Base-by-base conservation (phyloP, 2,113 vertebrate species). In the Diphyllodes magnificus region DNA sequence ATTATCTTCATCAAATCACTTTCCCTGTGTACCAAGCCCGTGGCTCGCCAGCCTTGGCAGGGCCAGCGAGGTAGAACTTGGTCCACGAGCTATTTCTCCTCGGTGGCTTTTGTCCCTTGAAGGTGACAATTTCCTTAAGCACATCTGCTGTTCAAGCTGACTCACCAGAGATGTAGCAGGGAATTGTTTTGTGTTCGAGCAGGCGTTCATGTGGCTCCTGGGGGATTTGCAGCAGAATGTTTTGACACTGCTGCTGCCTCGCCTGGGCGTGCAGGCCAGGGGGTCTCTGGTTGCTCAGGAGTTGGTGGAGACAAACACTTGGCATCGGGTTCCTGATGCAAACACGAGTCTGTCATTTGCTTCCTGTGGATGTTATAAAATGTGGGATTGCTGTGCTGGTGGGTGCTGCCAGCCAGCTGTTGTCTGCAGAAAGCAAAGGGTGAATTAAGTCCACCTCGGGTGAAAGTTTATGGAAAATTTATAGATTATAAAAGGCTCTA, bases 171-270 rank as follows among this genome's bases (percentile, higher is more conserved):
- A 6, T 5, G 31, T 76, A 65, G 77, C 84, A 90, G 87, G 56
- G 84, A 69, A 50, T 50, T 85, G 87, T 82, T 95, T 88, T 94
- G 87, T 76, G 54, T 72, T 57, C 64, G 49, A 93, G 89, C 91
- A 91, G 89, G 31, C 10, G 0, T 87, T 89, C 57, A 6, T 27
- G 65, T 70, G 77, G 35, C 94, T 93, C 72, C 89, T 76, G 91
- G 84, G 93, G 76, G 70, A 87, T 90, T 91, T 82, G 69, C 82
- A 93, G 76, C 57, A 50, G 84, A 70, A 82, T 86, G 18, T 93
- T 92, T 95, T 95, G 94, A 68, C 85, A 79, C 17, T 92, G 89
- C 65, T 86, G 81, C 91, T 91, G 91, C 42, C 88, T 88, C 86
- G 72, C 91, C 80, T 61, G 92, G 88, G 88, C 13, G 4, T 25